Percentiles rank a stretch among this genome's conserved stretches.
Evolutionary conservation across 1,140 invertebrate genomes (phyloP).

Genomic region (Ceratosolen fusciceps): DNA sequence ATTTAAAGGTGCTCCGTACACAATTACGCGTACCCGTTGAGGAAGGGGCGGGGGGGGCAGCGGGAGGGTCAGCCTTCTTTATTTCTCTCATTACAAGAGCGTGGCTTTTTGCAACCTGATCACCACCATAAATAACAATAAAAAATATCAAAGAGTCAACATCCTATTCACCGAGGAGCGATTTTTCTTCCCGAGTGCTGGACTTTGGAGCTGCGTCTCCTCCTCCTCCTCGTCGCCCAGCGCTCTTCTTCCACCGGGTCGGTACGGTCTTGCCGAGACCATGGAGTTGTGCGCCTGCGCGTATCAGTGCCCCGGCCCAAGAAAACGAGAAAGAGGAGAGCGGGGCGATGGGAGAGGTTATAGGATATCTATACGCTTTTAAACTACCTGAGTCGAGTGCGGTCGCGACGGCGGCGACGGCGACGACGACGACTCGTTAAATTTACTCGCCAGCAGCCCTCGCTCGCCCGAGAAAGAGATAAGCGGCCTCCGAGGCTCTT

Average conservation of each 20-base stretch:
- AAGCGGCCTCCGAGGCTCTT: slow-evolving; percentile 38
- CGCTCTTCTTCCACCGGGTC: no score
- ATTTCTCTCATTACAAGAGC: slow-evolving; percentile 43
- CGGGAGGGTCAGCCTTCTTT: slow-evolving; percentile 8
- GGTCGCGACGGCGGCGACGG: slow-evolving; percentile 6
- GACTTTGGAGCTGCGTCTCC: not conserved
- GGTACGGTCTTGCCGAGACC: no score
- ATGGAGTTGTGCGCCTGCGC: no score
- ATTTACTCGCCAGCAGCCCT: slow-evolving; percentile 34
- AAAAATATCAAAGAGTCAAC: slow-evolving; percentile 42
- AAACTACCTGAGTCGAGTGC: slow-evolving; percentile 45
- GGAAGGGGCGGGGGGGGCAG: slow-evolving; percentile 6
- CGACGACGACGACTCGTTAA: slow-evolving; percentile 37
- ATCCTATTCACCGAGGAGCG: not conserved
- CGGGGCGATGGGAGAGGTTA: slow-evolving; percentile 3
- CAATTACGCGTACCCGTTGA: slow-evolving; percentile 9
- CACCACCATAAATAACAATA: slow-evolving; percentile 43
- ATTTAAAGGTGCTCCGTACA: slow-evolving; percentile 2
- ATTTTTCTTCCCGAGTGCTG: slow-evolving; percentile 31
- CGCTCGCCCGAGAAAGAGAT: slow-evolving; percentile 21
- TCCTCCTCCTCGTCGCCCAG: no score
- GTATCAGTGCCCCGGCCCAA: not conserved
- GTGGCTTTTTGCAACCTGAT: slow-evolving; percentile 35
- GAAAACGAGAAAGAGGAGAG: not conserved
- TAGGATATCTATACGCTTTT: slow-evolving; percentile 42